Conservation (phyloP, 1,140 invertebrate genomes). For the Ceratitis capitata region DNA sequence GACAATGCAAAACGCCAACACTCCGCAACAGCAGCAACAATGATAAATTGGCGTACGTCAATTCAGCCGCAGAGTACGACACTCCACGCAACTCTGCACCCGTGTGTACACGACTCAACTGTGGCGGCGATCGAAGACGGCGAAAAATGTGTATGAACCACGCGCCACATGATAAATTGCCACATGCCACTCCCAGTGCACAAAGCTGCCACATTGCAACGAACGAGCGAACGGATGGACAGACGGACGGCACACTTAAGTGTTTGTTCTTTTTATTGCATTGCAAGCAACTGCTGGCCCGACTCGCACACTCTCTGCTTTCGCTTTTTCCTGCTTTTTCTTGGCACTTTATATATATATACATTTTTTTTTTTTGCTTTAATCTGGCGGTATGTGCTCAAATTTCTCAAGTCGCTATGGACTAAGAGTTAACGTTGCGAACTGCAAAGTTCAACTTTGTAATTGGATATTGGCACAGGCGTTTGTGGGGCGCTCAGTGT, state of each 20-base stretch:
- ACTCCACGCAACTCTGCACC: too few species aligned
- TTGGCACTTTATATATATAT: too few species aligned
- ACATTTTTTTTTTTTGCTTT: too few species aligned
- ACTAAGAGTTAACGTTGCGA: constrained; percentile 26
- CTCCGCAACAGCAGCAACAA: neutral
- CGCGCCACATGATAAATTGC: constrained; percentile 35
- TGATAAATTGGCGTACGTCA: constrained; percentile 35
- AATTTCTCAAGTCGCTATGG: constrained; percentile 3
- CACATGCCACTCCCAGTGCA: neutral
- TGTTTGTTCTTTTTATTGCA: constrained; percentile 13
- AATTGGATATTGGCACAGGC: neutral
- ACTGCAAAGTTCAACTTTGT: constrained; percentile 18
- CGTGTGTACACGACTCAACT: neutral
- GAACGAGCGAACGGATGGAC: neutral
- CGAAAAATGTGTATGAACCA: constrained; percentile 1
- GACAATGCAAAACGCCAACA: neutral
- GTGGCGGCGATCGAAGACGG: neutral
- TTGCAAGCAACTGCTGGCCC: neutral
- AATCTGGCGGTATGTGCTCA: neutral
- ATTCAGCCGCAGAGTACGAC: neutral
- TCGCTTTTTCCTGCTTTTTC: neutral
- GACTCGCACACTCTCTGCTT: neutral
- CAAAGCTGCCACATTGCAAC: neutral
- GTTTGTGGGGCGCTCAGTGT: neutral
- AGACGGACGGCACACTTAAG: neutral